Conservation (phyloP, 2,888 invertebrate genomes). For the Thecocarcelia acutangulata region DNA sequence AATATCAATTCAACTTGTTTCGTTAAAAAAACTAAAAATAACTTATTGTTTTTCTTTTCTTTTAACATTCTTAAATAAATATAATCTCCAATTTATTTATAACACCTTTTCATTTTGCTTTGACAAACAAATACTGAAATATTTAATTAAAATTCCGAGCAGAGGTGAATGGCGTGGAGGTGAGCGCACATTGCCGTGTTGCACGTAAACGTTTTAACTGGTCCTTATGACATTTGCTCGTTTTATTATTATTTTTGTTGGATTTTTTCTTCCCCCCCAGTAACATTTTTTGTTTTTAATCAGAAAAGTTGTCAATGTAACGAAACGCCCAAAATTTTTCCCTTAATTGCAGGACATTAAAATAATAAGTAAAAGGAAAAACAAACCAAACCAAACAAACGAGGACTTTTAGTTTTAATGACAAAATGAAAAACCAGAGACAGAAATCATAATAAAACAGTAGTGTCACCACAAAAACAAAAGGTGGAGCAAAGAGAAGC, state of each 20-base stretch:
- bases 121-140: constrained; percentile 35
- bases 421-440: constrained; percentile 27
- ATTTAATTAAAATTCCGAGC: constrained; percentile 45
- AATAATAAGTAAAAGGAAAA: constrained; percentile 29
- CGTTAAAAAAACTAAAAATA: neutral
- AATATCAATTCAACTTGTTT: constrained; percentile 16
- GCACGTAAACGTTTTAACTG: neutral
- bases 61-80: neutral
- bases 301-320: constrained; percentile 45
- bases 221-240: constrained; percentile 12
- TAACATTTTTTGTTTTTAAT: constrained; percentile 43
- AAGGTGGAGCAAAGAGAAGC: no score
- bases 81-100: constrained; percentile 48
- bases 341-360: constrained; percentile 56
- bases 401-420: constrained; percentile 48
- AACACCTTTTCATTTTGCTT: constrained; percentile 48
- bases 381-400: constrained; percentile 7
- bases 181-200: constrained; percentile 3
- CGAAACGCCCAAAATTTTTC: constrained; percentile 47
- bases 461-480: neutral
- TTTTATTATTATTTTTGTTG: constrained; percentile 6
- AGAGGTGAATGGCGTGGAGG: neutral
- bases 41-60: no score
- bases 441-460: constrained; percentile 30
- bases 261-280: neutral